Percentiles rank a stretch among this genome's conserved stretches.
Evolutionary conservation across 2,113 vertebrate species (phyloP).

Genomic region (Chaenogobius annularis): DNA sequence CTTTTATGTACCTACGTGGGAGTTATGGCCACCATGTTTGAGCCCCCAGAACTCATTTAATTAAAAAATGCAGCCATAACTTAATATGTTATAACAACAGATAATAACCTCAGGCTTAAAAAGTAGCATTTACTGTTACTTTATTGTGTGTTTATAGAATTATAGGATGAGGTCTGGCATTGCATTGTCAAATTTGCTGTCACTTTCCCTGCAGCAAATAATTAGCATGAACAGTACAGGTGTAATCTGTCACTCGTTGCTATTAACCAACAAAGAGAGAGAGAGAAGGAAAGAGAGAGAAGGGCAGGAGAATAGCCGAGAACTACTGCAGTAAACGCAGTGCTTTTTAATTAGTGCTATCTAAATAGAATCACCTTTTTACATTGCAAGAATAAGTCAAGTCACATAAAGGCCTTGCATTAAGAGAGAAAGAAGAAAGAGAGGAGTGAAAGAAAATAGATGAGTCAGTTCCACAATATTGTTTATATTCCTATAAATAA

Average conservation of each 20-base stretch:
- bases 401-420: constrained; percentile 48
- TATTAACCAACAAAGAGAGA: background rate
- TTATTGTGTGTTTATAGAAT: constrained; percentile 1
- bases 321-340: constrained; percentile 32
- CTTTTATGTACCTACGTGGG: too few relatives aligned
- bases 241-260: constrained; percentile 26
- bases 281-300: background rate
- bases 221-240: constrained; percentile 18
- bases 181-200: constrained; percentile 5
- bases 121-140: background rate
- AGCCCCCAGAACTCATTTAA: constrained; percentile 11
- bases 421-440: constrained; percentile 29
- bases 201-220: constrained; percentile 20
- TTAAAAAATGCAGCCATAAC: constrained; percentile 9
- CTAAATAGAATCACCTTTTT: constrained; percentile 46
- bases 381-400: constrained; percentile 40
- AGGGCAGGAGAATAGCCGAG: background rate
- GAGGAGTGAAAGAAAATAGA: constrained; percentile 18
- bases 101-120: background rate
- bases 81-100: background rate
- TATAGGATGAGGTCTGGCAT: background rate
- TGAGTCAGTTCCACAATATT: constrained; percentile 9
- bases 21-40: too few relatives aligned
- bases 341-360: constrained; percentile 33
- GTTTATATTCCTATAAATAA: background rate